Base-by-base conservation (phyloP, 2,797 vertebrate genomes). In the Dicrostonyx torquatus region DNA sequence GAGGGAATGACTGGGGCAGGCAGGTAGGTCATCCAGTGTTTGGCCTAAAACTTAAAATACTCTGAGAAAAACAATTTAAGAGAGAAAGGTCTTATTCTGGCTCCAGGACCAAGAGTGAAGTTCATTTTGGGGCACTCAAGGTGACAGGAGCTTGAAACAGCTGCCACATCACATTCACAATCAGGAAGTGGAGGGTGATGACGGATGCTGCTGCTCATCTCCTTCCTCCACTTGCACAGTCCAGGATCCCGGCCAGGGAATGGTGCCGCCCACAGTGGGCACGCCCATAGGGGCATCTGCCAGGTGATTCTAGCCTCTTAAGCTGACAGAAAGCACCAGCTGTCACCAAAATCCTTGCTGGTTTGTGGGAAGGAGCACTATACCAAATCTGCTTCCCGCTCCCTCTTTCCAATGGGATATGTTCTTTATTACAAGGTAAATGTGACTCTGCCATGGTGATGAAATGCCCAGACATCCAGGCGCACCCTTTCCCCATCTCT, bases 401-500 rank as follows among this genome's bases (percentile, higher is more conserved):
- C 18, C 31, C 14, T 77, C 66, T 5, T 55, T 7, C 20, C 12
- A 4, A 3, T 1, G n/a, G 50, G 3, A 79, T 10, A 22, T 50
- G 26, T 11, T 37, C 24, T 48, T 58, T 13, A 2, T 14, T 34
- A 70, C 6, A 2, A 9, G 20, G 82, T 2, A 34, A 37, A 17
- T 12, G 2, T 12, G 64, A 48, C 87, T 43, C 34, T n/a, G 2
- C 34, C 12, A 2, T 6, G 53, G 34, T 15, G 10, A n/a, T 0
- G 1, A 12, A 20, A 62, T 11, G 6, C 24, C 5, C 40, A 18
- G 40, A 22, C 0, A 0, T 24, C 29, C 60, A 14, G 53, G 22
- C 1, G 0, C 2, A 0, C 2, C 0, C 5, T 2, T 11, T 1
- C 20, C 20, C 48, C 29, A 14, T 20, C 31, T 40, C 60, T 43